These are phyloP conservation scores for Macrophya alboannulata DNA, from an alignment of 2,888 invertebrate genomes.

Conservation along the genomic window DNA sequence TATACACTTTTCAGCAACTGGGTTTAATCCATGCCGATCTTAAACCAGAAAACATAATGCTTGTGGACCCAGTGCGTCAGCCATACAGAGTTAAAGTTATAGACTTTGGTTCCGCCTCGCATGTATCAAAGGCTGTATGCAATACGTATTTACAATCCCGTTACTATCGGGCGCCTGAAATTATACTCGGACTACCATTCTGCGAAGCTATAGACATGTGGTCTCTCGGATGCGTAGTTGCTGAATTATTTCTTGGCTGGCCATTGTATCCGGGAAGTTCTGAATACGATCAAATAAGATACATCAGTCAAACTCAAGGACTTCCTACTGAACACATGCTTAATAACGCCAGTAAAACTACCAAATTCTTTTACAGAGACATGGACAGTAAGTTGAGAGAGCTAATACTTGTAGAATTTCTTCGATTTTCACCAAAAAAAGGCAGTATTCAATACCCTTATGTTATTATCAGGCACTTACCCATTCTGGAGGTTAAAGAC, in stretches of 20 bases:
- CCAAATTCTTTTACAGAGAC: slow-evolving; percentile 98
- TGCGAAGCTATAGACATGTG: slow-evolving; percentile 99
- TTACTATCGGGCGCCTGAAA: slow-evolving; percentile 98
- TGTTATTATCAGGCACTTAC: slow-evolving; percentile 82
- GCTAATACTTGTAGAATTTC: slow-evolving; percentile 71
- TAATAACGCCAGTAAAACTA: slow-evolving; percentile 97
- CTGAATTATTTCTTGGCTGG: slow-evolving; percentile 99
- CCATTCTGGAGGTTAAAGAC: slow-evolving; percentile 95
- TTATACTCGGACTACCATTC: slow-evolving; percentile 98
- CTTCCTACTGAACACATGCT: slow-evolving; percentile 99
- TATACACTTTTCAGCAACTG: slow-evolving; percentile 88
- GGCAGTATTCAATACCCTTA: slow-evolving; percentile 76
- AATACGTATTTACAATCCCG: slow-evolving; percentile 99
- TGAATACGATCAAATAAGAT: slow-evolving; percentile 99
- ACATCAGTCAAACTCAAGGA: slow-evolving; percentile 98
- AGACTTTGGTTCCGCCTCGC: slow-evolving; percentile 99
- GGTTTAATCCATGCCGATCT: slow-evolving; percentile 99
- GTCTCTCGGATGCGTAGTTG: slow-evolving; percentile 99
- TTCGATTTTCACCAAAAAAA: slow-evolving; percentile 65
- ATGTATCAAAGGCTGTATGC: slow-evolving; percentile 99
- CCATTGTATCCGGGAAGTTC: slow-evolving; percentile 99
- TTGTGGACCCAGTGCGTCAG: slow-evolving; percentile 98
- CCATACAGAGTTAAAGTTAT: slow-evolving; percentile 99
- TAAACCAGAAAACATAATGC: slow-evolving; percentile 99
- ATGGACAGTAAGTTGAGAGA: slow-evolving; percentile 87